Base-by-base conservation (phyloP, 1,140 invertebrate species). In the Ostrea denselamellosa region DNA sequence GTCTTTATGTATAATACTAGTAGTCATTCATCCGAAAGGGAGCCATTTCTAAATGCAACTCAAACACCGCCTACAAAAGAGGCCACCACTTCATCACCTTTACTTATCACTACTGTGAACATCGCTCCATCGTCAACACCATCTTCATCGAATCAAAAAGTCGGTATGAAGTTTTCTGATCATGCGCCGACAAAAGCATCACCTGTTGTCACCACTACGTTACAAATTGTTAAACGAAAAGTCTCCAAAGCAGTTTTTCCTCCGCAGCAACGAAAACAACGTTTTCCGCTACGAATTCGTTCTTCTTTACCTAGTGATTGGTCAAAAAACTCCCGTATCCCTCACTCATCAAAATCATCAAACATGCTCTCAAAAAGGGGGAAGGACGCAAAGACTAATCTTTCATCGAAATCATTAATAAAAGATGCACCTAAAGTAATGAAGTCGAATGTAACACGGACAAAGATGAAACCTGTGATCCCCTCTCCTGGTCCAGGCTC, bases 311-410 rank as follows among this genome's bases (percentile, higher is more conserved):
- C 14, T 12, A 56, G 54, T 56, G 14, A 56, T 12, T 12, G 9
- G 9, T 56, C 54, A 56, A 2, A 56, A 19, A 19, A 56, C 10
- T 56, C 17, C 10, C 2, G 54, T n/a, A n/a, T 44, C 34, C 12
- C 58, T 34, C 68, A 34, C 14, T 71, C 22, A 8, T 71, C 68
- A 28, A 10, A 25, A 12, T 71, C 25, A 71, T 71, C 68, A 10
- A 71, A 71, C 68, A 25, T 71, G 22, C 22, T 71, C 28, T 71
- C 68, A 25, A 71, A 71, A 71, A 71, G 22, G 22, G 68, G 14
- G 25, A 34, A 28, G 25, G 22, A 28, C 10, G 22, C 68, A 25
- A 22, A 25, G 25, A 71, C 8, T 8, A 71, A 71, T 4, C 10
- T 28, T 8, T 25, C n/a, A 34, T 28, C 68, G 22, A 25, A 71